These are phyloP conservation scores for Neogobius melanostomus DNA, from an alignment of 2,113 vertebrate species.

Conservation along the genomic window DNA sequence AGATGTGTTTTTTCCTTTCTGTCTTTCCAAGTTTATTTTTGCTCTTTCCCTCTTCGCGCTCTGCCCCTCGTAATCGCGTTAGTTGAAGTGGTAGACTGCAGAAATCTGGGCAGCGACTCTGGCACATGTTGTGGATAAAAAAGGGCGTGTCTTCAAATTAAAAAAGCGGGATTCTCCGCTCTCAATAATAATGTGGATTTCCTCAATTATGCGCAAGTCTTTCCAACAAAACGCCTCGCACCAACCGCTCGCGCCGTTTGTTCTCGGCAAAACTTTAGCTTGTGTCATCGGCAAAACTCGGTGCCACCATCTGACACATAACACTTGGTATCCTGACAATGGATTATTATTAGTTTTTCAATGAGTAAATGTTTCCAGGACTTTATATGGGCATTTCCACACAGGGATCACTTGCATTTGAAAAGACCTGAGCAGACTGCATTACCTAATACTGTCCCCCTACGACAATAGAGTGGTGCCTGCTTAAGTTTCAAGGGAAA, in stretches of 20 bases:
- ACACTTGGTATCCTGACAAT: constrained; percentile 43
- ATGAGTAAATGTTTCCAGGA: constrained; percentile 13
- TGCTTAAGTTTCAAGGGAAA: constrained; percentile 3
- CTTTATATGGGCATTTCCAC: constrained; percentile 17
- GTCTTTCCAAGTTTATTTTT: constrained; percentile 31
- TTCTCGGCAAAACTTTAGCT: constrained; percentile 47
- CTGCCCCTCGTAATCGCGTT: constrained; percentile 27
- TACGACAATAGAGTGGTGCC: neutral
- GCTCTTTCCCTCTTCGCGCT: constrained; percentile 14
- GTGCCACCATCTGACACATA: constrained; percentile 55
- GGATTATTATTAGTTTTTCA: constrained; percentile 54
- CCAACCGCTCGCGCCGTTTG: constrained; percentile 40
- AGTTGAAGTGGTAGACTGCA: constrained; percentile 36
- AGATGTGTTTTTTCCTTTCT: constrained; percentile 30
- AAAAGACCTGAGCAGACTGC: neutral
- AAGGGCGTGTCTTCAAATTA: constrained; percentile 52
- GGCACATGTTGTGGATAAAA: constrained; percentile 33
- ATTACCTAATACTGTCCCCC: constrained; percentile 5
- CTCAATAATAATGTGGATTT: constrained; percentile 48
- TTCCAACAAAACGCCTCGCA: constrained; percentile 31
- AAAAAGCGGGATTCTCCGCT: constrained; percentile 57
- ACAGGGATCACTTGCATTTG: neutral
- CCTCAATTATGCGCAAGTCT: constrained; percentile 37
- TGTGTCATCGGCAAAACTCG: constrained; percentile 49
- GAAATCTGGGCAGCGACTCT: constrained; percentile 25